A percentile compares a stretch with the other conserved stretches of the same genome.
phyloP scores from a whole-genome alignment of 2,888 invertebrate species.

The Eurois occulta region DNA sequence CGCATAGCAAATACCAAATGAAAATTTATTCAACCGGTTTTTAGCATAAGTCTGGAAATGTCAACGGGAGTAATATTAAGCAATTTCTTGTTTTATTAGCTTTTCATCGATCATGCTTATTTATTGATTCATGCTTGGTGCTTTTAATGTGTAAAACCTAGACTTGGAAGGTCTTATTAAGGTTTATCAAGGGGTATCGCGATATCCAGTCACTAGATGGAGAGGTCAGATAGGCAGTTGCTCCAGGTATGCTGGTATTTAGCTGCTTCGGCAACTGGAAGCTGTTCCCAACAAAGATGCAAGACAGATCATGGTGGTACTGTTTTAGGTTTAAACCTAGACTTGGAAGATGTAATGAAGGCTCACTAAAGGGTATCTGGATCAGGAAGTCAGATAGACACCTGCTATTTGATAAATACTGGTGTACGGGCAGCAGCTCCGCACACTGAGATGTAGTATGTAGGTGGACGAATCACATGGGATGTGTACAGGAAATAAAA shows the following conservation, averaged over 20 bases:
- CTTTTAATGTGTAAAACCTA: neutral
- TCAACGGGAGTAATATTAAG: constrained; percentile 52
- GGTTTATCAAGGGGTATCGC: neutral
- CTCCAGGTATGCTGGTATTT: neutral
- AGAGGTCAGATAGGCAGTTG: neutral
- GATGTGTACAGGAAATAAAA: too few relatives aligned
- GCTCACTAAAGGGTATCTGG: too few relatives aligned
- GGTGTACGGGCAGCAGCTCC: too few relatives aligned
- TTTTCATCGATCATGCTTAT: constrained; percentile 48
- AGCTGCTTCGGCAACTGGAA: neutral
- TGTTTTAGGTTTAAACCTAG: neutral
- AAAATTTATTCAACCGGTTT: constrained; percentile 47
- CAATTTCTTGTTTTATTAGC: constrained; percentile 51
- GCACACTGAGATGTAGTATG: too few relatives aligned
- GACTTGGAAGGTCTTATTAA: neutral
- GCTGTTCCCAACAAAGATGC: neutral
- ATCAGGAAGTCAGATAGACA: too few relatives aligned
- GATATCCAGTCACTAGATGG: neutral
- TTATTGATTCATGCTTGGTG: constrained; percentile 11
- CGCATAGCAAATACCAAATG: constrained; percentile 17
- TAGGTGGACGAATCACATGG: too few relatives aligned
- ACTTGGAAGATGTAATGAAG: too few relatives aligned
- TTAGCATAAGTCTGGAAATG: constrained; percentile 53
- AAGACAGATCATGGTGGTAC: neutral
- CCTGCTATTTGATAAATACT: too few relatives aligned